Conservation (phyloP, 2,888 invertebrate species). For the Clitarchus hookeri region DNA sequence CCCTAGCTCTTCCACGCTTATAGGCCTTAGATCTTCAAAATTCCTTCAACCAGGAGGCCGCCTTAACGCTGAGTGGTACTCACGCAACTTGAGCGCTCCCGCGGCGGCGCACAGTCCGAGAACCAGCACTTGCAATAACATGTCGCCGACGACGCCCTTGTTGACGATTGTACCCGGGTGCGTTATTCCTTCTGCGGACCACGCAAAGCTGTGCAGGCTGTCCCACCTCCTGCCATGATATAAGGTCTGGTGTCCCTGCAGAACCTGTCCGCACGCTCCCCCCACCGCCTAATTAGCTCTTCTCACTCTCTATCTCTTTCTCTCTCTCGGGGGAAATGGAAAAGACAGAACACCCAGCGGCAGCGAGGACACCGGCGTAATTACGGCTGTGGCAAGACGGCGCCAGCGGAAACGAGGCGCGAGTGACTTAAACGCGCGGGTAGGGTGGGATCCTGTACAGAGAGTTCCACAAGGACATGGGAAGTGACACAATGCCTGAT, state of each 20-base stretch:
- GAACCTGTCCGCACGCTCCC: neutral
- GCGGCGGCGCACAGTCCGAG: neutral
- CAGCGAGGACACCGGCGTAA: neutral
- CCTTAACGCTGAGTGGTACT: neutral
- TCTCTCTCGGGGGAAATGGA: too few species aligned
- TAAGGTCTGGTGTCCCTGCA: neutral
- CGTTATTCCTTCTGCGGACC: neutral
- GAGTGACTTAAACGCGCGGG: neutral
- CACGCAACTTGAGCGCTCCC: neutral
- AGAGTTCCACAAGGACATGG: neutral
- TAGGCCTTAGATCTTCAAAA: too few species aligned
- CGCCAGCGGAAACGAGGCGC: neutral
- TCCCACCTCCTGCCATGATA: neutral
- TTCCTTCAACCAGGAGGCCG: too few species aligned
- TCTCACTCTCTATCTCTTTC: too few species aligned
- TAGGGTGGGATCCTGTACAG: neutral
- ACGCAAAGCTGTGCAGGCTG: neutral
- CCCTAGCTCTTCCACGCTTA: too few species aligned
- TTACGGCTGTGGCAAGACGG: neutral
- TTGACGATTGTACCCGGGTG: too few species aligned
- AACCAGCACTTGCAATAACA: neutral
- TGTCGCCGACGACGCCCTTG: neutral
- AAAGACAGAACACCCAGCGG: too few species aligned
- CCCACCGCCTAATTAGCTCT: too few species aligned
- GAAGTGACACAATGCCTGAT: neutral